Percentiles rank a stretch among this genome's conserved stretches.
phyloP scores from a whole-genome alignment of 2,888 invertebrate species.

The Embidobia sp. region DNA sequence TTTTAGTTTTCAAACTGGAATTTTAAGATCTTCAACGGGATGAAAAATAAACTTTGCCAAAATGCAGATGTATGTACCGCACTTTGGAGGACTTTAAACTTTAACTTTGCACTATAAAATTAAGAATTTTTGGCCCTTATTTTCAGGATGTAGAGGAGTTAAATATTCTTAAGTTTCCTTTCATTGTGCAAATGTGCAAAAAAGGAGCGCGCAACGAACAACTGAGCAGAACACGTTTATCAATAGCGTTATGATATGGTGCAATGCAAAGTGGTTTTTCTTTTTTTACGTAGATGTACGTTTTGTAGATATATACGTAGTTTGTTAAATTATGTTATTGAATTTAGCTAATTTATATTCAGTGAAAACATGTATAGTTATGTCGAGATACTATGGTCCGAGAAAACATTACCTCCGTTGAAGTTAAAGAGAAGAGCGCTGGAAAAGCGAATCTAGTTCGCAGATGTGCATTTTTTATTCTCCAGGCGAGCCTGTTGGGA shows the following conservation, averaged over 20 bases:
- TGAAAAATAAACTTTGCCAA: too few relatives aligned
- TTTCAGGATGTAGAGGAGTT: too few relatives aligned
- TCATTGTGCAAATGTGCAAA: too few relatives aligned
- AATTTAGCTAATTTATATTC: slow-evolving; percentile 52
- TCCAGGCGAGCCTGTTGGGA: background rate
- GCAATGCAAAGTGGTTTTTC: slow-evolving; percentile 60
- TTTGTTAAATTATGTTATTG: slow-evolving; percentile 50
- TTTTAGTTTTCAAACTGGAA: too few relatives aligned
- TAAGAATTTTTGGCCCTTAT: too few relatives aligned
- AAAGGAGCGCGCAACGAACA: too few relatives aligned
- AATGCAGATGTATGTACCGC: too few relatives aligned
- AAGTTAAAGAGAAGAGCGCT: slow-evolving; percentile 48
- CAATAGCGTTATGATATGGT: slow-evolving; percentile 11
- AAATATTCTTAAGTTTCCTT: background rate
- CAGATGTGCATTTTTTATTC: slow-evolving; percentile 47
- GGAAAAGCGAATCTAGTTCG: slow-evolving; percentile 24
- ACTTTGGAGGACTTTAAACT: too few relatives aligned
- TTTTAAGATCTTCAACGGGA: too few relatives aligned
- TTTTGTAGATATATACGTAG: slow-evolving; percentile 62
- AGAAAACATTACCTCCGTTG: slow-evolving; percentile 44
- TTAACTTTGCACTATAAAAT: too few relatives aligned
- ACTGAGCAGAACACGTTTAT: too few relatives aligned
- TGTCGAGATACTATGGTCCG: slow-evolving; percentile 11
- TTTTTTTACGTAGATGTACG: slow-evolving; percentile 46
- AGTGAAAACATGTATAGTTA: slow-evolving; percentile 26